Evolutionary conservation across 2,888 invertebrate species (phyloP).

Genomic region (Sphaeridia pumilis): DNA sequence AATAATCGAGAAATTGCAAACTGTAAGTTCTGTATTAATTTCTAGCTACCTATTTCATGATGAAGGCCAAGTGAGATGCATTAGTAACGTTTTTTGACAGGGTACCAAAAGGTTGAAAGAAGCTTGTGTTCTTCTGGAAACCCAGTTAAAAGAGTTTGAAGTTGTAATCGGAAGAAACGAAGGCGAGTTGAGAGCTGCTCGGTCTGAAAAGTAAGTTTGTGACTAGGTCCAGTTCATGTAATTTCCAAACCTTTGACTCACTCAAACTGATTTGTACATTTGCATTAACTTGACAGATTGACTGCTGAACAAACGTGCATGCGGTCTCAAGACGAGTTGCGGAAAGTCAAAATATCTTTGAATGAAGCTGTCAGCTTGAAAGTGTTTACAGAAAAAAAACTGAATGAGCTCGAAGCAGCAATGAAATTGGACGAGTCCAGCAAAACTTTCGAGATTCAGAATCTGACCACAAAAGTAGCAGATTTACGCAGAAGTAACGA

Average conservation of each 20-base stretch:
- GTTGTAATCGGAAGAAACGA: conserved; percentile 52
- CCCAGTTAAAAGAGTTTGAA: conserved; percentile 66
- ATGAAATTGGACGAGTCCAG: conserved; percentile 37
- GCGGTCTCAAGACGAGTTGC: conserved; percentile 2
- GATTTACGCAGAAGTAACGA: conserved; percentile 40
- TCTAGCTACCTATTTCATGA: no score
- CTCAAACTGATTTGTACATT: no score
- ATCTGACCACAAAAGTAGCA: conserved; percentile 37
- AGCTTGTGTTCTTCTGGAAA: conserved; percentile 66
- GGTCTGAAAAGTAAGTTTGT: conserved; percentile 5
- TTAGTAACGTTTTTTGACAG: conserved; percentile 6
- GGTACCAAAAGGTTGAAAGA: conserved; percentile 53
- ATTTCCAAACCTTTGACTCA: no score
- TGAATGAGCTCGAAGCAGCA: conserved; percentile 28
- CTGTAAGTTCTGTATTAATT: no score
- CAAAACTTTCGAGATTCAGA: conserved; percentile 36
- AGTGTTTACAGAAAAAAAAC: conserved; percentile 42
- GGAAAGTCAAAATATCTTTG: conserved; percentile 28
- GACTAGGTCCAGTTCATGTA: no score
- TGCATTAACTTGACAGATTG: not conserved
- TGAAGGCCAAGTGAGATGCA: no score
- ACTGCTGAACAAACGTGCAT: not conserved
- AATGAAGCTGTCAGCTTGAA: conserved; percentile 50
- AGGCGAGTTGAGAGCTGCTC: conserved; percentile 37
- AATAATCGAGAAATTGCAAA: conserved; percentile 50